Base-by-base conservation (phyloP, 2,888 invertebrate species). In the Marasmarcha lunaedactyla region DNA sequence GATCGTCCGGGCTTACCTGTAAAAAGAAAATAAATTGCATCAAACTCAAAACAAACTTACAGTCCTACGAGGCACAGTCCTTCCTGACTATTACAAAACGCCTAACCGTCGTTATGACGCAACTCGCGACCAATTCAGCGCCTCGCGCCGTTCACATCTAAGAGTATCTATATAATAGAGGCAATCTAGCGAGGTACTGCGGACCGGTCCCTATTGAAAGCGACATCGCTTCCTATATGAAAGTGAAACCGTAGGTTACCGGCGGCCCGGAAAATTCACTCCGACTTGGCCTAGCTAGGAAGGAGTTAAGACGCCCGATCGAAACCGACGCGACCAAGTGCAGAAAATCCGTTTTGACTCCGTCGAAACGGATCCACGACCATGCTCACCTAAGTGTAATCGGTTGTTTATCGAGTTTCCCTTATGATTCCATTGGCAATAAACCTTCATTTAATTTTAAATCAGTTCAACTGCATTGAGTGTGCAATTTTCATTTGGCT, bases 161-260 rank as follows among this genome's bases (percentile, higher is more conserved):
- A n/a, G n/a, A n/a, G n/a, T n/a, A 30, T 30, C 30, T 9, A 3
- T 11, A 30, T 30, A 30, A 30, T 11, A 30, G 11, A 30, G n/a
- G 9, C 30, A 11, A 30, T 30, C 30, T 10, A 30, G 11, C 55
- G 57, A 54, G 57, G 53, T 54, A 57, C 61, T 57, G 53, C 49
- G 52, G 71, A 81, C 81, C 83, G 83, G 79, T 79, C 76, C 59
- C 62, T 61, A 60, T 72, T 66, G 83, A 83, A 81, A 83, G 83
- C 70, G 83, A 83, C 64, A 79, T 66, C 71, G 73, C 72, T 81
- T 79, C 79, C 79, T 78, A 72, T 70, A 78, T 71, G 83, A 81
- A 81, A 83, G 81, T 83, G 81, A 79, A 78, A 77, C 71, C 60
- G 55, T 63, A 63, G 54, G 57, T 57, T 54, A 63, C 57, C 61